Percentiles rank a stretch among this genome's conserved stretches.
Evolutionary conservation across 2,888 invertebrate genomes (phyloP).

Genomic region (Deilephila elpenor): DNA sequence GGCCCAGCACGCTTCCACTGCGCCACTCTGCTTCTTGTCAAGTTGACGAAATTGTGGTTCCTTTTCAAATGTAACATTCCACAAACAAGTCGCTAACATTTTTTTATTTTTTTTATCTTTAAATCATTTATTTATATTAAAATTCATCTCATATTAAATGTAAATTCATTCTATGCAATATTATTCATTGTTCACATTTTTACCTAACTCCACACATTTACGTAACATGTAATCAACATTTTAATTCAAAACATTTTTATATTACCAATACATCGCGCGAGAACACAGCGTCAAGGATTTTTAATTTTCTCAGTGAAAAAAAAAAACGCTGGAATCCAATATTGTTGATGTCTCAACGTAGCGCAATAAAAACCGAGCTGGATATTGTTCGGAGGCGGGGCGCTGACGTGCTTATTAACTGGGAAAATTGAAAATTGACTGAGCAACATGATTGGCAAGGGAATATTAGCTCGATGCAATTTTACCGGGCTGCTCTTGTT

Average conservation of each 20-base stretch:
- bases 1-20: constrained; percentile 92
- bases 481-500: constrained; percentile 66
- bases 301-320: constrained; percentile 40
- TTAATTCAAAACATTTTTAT: constrained; percentile 14
- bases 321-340: constrained; percentile 29
- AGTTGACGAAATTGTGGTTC: constrained; percentile 46
- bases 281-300: constrained; percentile 27
- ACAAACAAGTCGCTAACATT: no score
- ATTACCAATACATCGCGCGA: constrained; percentile 16
- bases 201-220: neutral
- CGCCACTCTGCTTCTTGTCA: constrained; percentile 87
- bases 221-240: constrained; percentile 8
- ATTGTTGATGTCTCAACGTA: constrained; percentile 40
- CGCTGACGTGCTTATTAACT: constrained; percentile 80
- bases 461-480: constrained; percentile 81
- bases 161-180: neutral
- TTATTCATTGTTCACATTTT: neutral
- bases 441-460: constrained; percentile 81
- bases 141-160: no score
- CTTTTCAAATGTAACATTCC: neutral
- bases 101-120: no score
- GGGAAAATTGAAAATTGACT: constrained; percentile 83
- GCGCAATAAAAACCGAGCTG: constrained; percentile 59
- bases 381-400: constrained; percentile 70
- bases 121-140: no score